Percentiles rank a stretch among this genome's conserved stretches.
Conservation (phyloP, 2,113 vertebrate genomes). For the Paramisgurnus dabryanus region DNA sequence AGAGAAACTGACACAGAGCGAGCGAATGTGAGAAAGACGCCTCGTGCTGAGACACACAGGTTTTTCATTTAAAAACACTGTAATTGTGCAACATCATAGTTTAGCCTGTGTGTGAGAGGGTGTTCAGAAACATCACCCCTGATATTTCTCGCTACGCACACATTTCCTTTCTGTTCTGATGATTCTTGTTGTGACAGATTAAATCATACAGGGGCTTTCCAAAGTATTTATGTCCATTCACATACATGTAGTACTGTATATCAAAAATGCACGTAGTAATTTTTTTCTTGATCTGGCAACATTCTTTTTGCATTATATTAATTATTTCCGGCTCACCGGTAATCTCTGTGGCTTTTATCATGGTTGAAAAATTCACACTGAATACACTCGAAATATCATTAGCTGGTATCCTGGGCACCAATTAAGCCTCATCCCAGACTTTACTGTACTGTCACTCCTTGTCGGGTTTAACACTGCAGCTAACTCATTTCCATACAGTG, state of each 20-base stretch:
- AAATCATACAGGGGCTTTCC: conserved; percentile 17
- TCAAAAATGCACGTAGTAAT: conserved; percentile 4
- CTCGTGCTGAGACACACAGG: not conserved
- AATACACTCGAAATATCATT: conserved; percentile 16
- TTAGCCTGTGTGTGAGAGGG: not conserved
- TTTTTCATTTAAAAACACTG: not conserved
- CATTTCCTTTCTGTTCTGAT: conserved; percentile 9
- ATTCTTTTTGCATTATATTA: conserved; percentile 36
- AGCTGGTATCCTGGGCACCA: not conserved
- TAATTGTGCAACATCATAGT: not conserved
- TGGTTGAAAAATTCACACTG: not conserved
- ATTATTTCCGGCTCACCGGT: conserved; percentile 13
- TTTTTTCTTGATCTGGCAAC: not conserved
- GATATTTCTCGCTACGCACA: conserved; percentile 11
- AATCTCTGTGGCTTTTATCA: conserved; percentile 24
- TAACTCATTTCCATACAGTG: not conserved
- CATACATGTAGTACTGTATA: no score
- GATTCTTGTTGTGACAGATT: conserved; percentile 27
- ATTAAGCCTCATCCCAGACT: not conserved
- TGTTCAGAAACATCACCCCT: not conserved
- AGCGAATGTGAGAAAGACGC: not conserved
- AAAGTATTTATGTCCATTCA: not conserved
- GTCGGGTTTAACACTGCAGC: not conserved
- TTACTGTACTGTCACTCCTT: not conserved
- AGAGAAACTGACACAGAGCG: not conserved